These are phyloP conservation scores for Meganola albula DNA, from an alignment of 2,888 invertebrate genomes.

Conservation along the genomic window DNA sequence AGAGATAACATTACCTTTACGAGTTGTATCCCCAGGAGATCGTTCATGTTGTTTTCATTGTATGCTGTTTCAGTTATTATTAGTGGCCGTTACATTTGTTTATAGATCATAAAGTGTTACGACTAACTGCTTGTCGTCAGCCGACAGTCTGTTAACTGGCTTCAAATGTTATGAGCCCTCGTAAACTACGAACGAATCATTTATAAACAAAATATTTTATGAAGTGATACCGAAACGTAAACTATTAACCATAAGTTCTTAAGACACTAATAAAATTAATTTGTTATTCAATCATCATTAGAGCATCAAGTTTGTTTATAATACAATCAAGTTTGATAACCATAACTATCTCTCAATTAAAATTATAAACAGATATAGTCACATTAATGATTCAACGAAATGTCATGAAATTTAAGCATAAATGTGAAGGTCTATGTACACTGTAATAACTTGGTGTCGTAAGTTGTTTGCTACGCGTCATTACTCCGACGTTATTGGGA, in stretches of 20 bases:
- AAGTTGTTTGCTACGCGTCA: constrained; percentile 58
- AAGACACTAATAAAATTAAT: no score
- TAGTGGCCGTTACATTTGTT: constrained; percentile 73
- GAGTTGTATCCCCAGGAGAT: constrained; percentile 55
- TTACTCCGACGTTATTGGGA: constrained; percentile 68
- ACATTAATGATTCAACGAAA: no score
- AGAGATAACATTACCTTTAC: constrained; percentile 76
- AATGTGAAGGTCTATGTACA: constrained; percentile 23
- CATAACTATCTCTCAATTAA: no score
- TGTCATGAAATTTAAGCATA: constrained; percentile 12
- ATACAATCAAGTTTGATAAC: no score
- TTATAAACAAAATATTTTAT: constrained; percentile 56
- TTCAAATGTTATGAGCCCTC: constrained; percentile 57
- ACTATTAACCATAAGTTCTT: no score
- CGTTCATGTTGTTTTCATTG: constrained; percentile 67
- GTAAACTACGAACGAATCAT: constrained; percentile 67
- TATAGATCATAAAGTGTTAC: constrained; percentile 72
- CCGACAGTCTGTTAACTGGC: constrained; percentile 65
- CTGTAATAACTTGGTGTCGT: constrained; percentile 45
- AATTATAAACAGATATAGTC: no score
- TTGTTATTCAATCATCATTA: no score
- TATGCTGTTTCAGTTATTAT: constrained; percentile 75
- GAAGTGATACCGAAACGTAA: constrained; percentile 47
- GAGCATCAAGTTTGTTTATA: no score
- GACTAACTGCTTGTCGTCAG: constrained; percentile 67